A percentile compares a stretch with the other conserved stretches of the same genome.
Conservation (phyloP, 2,888 invertebrate genomes). For the Sphaerophoria taeniata region DNA sequence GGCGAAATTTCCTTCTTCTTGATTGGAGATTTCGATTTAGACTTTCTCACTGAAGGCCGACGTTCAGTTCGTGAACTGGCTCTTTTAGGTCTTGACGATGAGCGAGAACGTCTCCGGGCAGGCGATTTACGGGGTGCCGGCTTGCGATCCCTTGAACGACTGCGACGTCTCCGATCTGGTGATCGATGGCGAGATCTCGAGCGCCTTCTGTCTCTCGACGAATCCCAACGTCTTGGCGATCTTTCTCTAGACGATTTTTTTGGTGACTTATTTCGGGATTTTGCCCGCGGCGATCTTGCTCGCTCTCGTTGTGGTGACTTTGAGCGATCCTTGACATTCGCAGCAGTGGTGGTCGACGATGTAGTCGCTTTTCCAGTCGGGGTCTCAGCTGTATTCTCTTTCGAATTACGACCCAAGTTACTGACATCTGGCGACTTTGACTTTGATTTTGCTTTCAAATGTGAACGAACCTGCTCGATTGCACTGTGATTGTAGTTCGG, state of each 20-base stretch:
- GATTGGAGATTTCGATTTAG: conserved; percentile 77
- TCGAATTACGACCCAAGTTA: conserved; percentile 76
- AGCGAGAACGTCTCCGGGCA: conserved; percentile 77
- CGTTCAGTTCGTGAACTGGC: conserved; percentile 73
- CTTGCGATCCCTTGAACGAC: conserved; percentile 77
- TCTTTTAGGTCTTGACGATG: conserved; percentile 75
- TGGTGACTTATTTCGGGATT: conserved; percentile 80
- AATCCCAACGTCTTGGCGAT: conserved; percentile 77
- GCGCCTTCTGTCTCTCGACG: conserved; percentile 75
- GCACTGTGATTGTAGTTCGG: conserved; percentile 71
- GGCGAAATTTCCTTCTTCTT: conserved; percentile 71
- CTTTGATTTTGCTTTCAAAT: conserved; percentile 82
- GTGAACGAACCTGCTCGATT: conserved; percentile 78
- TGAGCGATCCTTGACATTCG: conserved; percentile 78
- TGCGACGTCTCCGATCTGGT: conserved; percentile 76
- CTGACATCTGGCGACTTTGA: conserved; percentile 80
- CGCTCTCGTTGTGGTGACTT: conserved; percentile 79
- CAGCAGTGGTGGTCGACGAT: conserved; percentile 43
- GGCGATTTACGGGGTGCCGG: conserved; percentile 71
- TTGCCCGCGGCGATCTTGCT: conserved; percentile 79
- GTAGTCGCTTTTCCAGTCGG: conserved; percentile 40
- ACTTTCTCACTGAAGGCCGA: conserved; percentile 76
- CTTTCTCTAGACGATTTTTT: conserved; percentile 79
- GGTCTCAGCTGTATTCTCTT: conserved; percentile 68
- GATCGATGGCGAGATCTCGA: conserved; percentile 77